phyloP scores from a whole-genome alignment of 2,113 vertebrate species.

The Misgurnus mizolepis region DNA sequence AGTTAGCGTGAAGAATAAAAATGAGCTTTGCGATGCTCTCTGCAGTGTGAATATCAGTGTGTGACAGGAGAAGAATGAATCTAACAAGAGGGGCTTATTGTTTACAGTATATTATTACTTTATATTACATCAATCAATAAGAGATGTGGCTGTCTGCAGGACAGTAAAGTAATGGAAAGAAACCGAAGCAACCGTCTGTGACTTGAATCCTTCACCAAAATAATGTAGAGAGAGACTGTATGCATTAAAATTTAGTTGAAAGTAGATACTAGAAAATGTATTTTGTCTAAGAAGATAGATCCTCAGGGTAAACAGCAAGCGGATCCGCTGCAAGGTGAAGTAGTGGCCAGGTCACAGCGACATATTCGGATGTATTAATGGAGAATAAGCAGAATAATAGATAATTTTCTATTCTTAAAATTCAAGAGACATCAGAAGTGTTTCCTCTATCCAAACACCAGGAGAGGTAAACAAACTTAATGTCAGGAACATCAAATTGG shows the following conservation, averaged over 20 bases:
- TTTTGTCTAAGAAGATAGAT: neutral
- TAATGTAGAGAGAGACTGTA: neutral
- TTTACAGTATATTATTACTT: slow-evolving; percentile 11
- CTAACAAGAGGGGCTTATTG: neutral
- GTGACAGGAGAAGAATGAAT: neutral
- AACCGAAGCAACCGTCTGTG: neutral
- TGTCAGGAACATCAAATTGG: neutral
- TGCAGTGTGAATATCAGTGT: neutral
- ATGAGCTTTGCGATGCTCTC: neutral
- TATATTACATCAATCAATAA: slow-evolving; percentile 1
- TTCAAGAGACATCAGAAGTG: slow-evolving; percentile 6
- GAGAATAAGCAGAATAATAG: neutral
- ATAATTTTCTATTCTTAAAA: neutral
- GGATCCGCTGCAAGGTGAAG: neutral
- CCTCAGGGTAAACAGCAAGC: neutral
- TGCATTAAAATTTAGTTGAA: slow-evolving; percentile 12
- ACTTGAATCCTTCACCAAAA: neutral
- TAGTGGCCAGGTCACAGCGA: neutral
- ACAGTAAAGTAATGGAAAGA: neutral
- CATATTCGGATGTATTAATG: slow-evolving; percentile 5
- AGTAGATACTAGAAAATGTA: neutral
- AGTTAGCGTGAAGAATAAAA: neutral
- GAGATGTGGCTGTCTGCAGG: neutral
- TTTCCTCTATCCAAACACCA: neutral
- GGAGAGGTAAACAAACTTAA: slow-evolving; percentile 10